Conservation (phyloP, 2,113 vertebrate species). For the Xenus cinereus region DNA sequence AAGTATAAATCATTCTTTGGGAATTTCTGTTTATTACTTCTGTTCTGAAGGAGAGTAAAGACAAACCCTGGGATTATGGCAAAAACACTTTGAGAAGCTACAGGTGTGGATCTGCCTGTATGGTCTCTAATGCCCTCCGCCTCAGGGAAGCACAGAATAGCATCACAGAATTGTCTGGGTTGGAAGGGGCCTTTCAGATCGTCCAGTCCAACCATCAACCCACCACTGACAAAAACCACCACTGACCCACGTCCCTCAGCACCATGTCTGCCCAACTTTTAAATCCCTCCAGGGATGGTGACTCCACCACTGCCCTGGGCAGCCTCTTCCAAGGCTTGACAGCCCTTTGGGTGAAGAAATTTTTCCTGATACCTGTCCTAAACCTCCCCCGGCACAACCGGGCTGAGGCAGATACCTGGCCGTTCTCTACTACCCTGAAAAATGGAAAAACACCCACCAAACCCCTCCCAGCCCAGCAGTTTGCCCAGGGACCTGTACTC, state of each 20-base stretch:
- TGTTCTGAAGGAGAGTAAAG: background rate
- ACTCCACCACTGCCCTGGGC: background rate
- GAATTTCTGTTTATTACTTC: background rate
- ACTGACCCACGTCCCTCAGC: background rate
- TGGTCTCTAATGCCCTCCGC: background rate
- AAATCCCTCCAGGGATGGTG: background rate
- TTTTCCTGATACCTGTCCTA: background rate
- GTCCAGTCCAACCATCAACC: background rate
- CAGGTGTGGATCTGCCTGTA: background rate
- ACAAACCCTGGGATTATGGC: background rate
- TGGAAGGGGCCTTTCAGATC: background rate
- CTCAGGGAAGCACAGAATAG: background rate
- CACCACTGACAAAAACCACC: background rate
- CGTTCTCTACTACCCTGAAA: background rate
- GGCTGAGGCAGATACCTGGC: conserved; percentile 13
- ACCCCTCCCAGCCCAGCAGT: background rate
- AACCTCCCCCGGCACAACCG: background rate
- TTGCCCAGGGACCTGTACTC: background rate
- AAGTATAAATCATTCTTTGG: background rate
- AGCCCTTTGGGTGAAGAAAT: background rate
- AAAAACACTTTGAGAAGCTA: background rate
- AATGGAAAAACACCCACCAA: background rate
- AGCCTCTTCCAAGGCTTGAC: background rate
- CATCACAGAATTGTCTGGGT: background rate
- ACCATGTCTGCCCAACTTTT: background rate